phyloP scores from a whole-genome alignment of 2,113 vertebrate genomes.

The Tyto alba region DNA sequence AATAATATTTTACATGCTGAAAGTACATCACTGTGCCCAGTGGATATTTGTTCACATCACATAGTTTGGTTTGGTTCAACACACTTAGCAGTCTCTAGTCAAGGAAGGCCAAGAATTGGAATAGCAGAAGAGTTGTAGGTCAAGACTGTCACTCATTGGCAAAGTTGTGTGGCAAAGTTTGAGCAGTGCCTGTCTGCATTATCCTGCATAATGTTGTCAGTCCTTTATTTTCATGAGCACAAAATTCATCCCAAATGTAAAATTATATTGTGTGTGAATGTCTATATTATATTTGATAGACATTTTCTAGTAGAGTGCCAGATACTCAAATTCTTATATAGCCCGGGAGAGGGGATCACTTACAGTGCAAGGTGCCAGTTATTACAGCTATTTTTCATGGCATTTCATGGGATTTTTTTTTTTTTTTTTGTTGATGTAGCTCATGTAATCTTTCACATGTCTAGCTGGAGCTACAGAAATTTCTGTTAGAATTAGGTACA shows the following conservation, averaged over 20 bases:
- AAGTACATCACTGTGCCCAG: background rate
- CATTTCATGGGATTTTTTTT: background rate
- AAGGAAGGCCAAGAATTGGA: background rate
- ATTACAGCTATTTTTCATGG: background rate
- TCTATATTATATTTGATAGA: background rate
- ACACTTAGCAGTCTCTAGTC: conserved; percentile 12
- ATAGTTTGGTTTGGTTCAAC: background rate
- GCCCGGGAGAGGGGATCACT: background rate
- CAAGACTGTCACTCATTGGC: background rate
- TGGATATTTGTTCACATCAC: conserved; percentile 9
- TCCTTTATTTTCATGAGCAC: conserved; percentile 18
- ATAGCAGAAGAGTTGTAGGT: conserved; percentile 25
- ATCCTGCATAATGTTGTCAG: background rate
- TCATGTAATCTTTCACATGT: background rate
- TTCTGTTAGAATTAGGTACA: background rate
- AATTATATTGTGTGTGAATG: background rate
- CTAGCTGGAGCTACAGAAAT: background rate
- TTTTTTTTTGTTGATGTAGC: background rate
- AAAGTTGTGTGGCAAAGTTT: background rate
- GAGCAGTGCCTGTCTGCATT: background rate
- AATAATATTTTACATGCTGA: background rate
- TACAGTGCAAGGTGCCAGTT: background rate
- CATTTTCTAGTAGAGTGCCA: background rate
- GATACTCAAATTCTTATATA: background rate
- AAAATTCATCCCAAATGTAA: conserved; percentile 25